phyloP scores from a whole-genome alignment of 2,113 vertebrate genomes.

The Puffinus mauretanicus region DNA sequence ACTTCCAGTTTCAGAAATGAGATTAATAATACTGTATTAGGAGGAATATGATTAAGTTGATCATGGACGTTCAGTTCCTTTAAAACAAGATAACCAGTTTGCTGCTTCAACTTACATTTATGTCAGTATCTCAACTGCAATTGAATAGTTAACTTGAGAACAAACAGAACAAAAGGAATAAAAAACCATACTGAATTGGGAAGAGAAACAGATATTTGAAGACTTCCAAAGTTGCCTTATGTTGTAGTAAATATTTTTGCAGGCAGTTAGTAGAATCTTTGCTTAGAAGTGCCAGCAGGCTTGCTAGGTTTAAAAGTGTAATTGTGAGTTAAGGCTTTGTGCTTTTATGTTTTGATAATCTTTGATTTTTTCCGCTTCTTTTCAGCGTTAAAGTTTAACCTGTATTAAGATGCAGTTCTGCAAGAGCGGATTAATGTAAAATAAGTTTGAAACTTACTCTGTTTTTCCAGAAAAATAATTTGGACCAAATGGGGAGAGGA shows the following conservation, averaged over 20 bases:
- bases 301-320: not conserved
- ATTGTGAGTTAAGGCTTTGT: not conserved
- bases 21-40: not conserved
- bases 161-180: not conserved
- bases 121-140: not conserved
- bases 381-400: not conserved
- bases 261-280: not conserved
- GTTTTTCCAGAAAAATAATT: not conserved
- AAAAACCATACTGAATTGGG: not conserved
- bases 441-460: not conserved
- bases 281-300: not conserved
- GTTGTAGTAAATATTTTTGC: not conserved
- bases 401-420: not conserved
- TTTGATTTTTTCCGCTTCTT: not conserved
- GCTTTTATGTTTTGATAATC: not conserved
- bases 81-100: not conserved
- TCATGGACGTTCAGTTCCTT: not conserved
- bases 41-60: not conserved
- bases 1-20: not conserved
- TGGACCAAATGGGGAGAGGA: not conserved
- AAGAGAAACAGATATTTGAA: not conserved
- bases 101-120: not conserved
- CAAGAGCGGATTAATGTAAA: not conserved
- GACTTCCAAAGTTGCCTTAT: not conserved
- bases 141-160: not conserved